Percentiles rank a stretch among this genome's conserved stretches.
Evolutionary conservation across 1,140 invertebrate genomes (phyloP).

Genomic region (Drosophila pachea): DNA sequence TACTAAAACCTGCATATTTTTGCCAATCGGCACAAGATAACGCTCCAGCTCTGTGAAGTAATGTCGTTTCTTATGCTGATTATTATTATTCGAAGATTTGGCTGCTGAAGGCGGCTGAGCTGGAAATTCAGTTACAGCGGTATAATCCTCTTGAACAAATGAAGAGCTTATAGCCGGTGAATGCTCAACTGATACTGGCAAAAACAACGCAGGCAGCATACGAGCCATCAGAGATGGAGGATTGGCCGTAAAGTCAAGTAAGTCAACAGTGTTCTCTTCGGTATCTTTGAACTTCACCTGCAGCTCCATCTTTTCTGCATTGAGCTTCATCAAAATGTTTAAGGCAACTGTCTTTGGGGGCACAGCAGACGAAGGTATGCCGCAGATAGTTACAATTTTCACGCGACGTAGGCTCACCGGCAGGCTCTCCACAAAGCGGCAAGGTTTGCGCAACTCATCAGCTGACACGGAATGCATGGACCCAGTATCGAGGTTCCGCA

Average conservation of each 20-base stretch:
- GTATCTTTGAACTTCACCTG: conserved; percentile 12
- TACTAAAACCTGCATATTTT: conserved; percentile 15
- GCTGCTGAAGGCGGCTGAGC: conserved; percentile 47
- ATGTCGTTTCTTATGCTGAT: conserved; percentile 17
- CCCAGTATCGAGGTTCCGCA: conserved; percentile 53
- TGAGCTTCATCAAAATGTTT: conserved; percentile 15
- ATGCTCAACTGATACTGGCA: neutral
- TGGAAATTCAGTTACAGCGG: neutral
- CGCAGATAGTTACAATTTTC: conserved; percentile 33
- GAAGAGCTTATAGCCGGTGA: neutral
- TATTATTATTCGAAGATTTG: neutral
- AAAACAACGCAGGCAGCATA: conserved; percentile 48
- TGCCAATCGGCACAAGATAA: conserved; percentile 24
- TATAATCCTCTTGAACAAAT: neutral
- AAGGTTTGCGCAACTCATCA: conserved; percentile 39
- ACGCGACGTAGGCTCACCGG: conserved; percentile 34
- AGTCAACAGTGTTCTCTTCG: conserved; percentile 16
- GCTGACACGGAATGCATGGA: conserved; percentile 7
- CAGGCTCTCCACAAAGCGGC: conserved; percentile 47
- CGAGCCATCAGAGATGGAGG: conserved; percentile 34
- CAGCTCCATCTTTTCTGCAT: conserved; percentile 5
- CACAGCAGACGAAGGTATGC: conserved; percentile 37
- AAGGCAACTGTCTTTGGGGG: conserved; percentile 24
- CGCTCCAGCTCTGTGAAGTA: conserved; percentile 32
- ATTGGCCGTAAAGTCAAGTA: conserved; percentile 19